Evolutionary conservation across 2,888 invertebrate species (phyloP), one percentile per base, ranked within the genome.

Genomic region (Phoenoteleia sp.): DNA sequence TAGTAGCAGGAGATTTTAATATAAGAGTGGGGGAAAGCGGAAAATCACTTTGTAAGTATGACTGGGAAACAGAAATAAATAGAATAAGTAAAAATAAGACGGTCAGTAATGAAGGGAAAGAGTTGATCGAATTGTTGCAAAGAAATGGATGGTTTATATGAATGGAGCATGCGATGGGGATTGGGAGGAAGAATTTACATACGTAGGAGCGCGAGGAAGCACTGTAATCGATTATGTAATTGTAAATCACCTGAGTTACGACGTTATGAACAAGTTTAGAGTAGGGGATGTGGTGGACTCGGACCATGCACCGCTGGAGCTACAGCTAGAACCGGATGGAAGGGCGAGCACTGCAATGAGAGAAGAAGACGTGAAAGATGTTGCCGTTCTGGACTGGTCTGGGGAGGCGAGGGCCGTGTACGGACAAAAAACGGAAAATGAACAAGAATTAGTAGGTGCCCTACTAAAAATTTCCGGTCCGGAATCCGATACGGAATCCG

Each of bases 171-270:
- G 23, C n/a, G 54, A 74, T 29, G 77, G 84, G 15, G 85, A 83
- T 62, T 71, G 71, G 66, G 67, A 81, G 27, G 85, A 86, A 13
- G 80, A 87, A 49, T 81, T 19, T 19, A 82, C 85, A 4, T 87
- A 49, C 62, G 39, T 74, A 23, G 71, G 81, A 23, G 76, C 49
- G 1, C 83, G 71, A 49, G 69, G 81, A 11, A 56, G 52, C 11
- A 64, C 83, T n/a, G 85, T 86, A 9, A 79, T 87, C 13, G 87
- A 87, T 21, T 83, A 86, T 19, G 72, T 45, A n/a, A 60, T 85
- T n/a, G 69, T 72, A 25, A 81, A 84, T 27, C 62, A 15, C 49
- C 11, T 52, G 66, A 15, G 27, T 42, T 11, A 21, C 25, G 36
- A 45, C 69, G 64, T 23, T 15, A 11, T 47, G 21, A 21, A 52